Percentiles rank a stretch among this genome's conserved stretches.
These are phyloP conservation scores for Sebastes ruberrimus DNA, from an alignment of 2,797 vertebrate species.

Conservation along the genomic window DNA sequence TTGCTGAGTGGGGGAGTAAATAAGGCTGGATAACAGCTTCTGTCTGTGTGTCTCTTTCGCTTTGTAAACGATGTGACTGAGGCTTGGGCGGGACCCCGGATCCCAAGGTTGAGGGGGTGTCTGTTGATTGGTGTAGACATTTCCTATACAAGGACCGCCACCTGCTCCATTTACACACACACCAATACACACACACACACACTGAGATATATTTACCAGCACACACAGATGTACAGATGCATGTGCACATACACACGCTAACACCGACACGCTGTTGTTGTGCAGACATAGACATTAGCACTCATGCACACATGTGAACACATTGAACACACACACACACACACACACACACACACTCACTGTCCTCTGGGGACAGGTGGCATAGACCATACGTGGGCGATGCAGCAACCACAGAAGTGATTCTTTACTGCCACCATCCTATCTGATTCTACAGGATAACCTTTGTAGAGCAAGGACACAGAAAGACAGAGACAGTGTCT, in stretches of 20 bases:
- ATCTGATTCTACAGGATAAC: conserved; percentile 76
- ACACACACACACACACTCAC: conserved; percentile 6
- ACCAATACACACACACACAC: background rate
- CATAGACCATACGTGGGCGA: conserved; percentile 61
- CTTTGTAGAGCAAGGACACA: conserved; percentile 75
- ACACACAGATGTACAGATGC: conserved; percentile 1
- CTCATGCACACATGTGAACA: background rate
- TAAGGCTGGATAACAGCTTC: conserved; percentile 78
- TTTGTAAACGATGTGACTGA: conserved; percentile 72
- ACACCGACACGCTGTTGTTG: background rate
- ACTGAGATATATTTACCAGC: conserved; percentile 28
- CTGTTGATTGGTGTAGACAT: conserved; percentile 82
- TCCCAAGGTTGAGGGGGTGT: conserved; percentile 81
- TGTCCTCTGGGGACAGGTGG: conserved; percentile 71
- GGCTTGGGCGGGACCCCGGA: conserved; percentile 67
- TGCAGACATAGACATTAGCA: background rate
- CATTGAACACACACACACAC: background rate
- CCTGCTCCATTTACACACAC: conserved; percentile 65
- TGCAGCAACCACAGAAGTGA: conserved; percentile 64
- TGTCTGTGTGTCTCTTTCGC: conserved; percentile 79
- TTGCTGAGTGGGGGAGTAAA: conserved; percentile 72
- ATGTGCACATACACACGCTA: background rate
- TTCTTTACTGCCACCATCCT: conserved; percentile 70
- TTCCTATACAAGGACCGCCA: conserved; percentile 75
- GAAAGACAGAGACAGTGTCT: conserved; percentile 68